phyloP scores from a whole-genome alignment of 2,113 vertebrate species.

The Oryzias javanicus region DNA sequence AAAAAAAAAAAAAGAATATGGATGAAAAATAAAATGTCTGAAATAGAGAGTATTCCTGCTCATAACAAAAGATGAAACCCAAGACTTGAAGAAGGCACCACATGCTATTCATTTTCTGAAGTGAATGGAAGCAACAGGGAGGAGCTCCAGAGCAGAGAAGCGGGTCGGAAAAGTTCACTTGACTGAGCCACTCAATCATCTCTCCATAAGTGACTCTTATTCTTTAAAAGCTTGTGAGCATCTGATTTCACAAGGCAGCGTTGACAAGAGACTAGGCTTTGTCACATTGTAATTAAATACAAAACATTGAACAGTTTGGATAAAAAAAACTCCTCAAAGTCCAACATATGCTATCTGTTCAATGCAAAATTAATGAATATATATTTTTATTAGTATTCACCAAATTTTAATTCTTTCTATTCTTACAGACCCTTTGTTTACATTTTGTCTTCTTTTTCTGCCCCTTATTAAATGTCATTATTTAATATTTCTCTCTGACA shows the following conservation, averaged over 20 bases:
- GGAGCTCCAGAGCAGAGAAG: conserved; percentile 44
- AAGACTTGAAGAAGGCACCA: conserved; percentile 60
- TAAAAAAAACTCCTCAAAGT: background rate
- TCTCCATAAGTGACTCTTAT: conserved; percentile 62
- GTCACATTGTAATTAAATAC: background rate
- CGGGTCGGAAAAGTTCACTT: conserved; percentile 60
- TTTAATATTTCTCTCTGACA: too few species aligned
- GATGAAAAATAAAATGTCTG: conserved; percentile 44
- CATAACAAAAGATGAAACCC: conserved; percentile 71
- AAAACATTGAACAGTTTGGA: background rate
- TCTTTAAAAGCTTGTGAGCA: conserved; percentile 63
- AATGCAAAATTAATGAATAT: too few species aligned
- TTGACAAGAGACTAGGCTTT: conserved; percentile 46
- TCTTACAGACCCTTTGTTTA: too few species aligned
- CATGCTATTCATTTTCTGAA: conserved; percentile 70
- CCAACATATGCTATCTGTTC: background rate
- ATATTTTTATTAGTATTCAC: too few species aligned
- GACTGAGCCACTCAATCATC: conserved; percentile 62
- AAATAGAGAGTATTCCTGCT: conserved; percentile 67
- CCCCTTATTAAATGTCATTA: too few species aligned
- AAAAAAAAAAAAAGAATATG: conserved; percentile 24
- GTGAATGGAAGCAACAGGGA: conserved; percentile 53
- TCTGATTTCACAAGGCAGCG: conserved; percentile 62
- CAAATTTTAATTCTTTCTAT: too few species aligned
- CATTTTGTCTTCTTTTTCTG: too few species aligned